Percentiles rank a stretch among this genome's conserved stretches.
Evolutionary conservation across 1,140 invertebrate genomes (phyloP).

Genomic region (Saccostrea cuccullata): DNA sequence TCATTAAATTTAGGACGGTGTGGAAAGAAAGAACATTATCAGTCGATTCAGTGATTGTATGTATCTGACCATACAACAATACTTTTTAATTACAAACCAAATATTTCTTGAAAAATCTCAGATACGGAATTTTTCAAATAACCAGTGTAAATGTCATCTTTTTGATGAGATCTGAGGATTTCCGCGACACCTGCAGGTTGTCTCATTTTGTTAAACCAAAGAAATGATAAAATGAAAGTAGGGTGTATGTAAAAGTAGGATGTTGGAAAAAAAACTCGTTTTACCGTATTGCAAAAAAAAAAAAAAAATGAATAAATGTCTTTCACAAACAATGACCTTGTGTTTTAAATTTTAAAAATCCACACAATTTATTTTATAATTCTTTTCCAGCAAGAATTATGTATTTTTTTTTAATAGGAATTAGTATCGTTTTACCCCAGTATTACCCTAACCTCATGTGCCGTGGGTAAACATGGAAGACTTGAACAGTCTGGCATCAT

Average conservation of each 20-base stretch:
- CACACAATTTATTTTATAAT: not conserved
- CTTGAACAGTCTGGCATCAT: constrained; percentile 51
- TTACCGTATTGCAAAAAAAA: not conserved
- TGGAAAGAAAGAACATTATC: no score
- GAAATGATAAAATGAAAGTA: not conserved
- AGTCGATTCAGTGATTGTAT: no score
- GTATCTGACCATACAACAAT: no score
- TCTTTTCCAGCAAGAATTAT: no score
- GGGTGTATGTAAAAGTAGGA: not conserved
- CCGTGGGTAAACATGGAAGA: constrained; percentile 46
- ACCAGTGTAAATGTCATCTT: constrained; percentile 40
- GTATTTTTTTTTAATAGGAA: not conserved
- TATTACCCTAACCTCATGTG: not conserved
- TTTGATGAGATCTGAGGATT: constrained; percentile 8
- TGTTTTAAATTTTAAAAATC: not conserved
- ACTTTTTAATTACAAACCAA: not conserved
- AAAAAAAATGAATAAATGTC: not conserved
- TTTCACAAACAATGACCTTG: not conserved
- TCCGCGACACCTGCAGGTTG: not conserved
- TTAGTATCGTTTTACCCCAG: not conserved
- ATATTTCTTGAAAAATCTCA: constrained; percentile 27
- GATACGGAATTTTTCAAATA: constrained; percentile 9
- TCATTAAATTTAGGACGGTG: no score
- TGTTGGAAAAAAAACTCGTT: not conserved
- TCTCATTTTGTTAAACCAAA: not conserved